Conservation (phyloP, 2,797 vertebrate species). For the Myotis pilosus region DNA sequence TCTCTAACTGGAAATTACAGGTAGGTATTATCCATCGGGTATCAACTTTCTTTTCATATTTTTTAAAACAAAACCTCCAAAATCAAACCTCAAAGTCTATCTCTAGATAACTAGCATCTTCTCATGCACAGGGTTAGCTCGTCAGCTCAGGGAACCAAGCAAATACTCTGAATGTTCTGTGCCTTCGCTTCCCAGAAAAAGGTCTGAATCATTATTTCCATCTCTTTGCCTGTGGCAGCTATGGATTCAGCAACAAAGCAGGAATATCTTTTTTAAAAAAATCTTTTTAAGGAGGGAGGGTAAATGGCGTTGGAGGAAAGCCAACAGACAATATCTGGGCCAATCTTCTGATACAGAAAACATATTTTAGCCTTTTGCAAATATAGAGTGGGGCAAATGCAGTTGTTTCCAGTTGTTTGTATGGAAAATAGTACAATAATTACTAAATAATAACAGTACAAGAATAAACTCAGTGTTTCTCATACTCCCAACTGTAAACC, state of each 20-base stretch:
- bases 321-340: neutral
- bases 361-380: neutral
- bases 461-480: neutral
- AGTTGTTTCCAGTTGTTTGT: neutral
- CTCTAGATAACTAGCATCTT: neutral
- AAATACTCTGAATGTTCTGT: neutral
- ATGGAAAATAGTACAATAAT: neutral
- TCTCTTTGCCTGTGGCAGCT: neutral
- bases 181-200: neutral
- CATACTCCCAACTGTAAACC: neutral
- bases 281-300: neutral
- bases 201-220: slow-evolving; percentile 18
- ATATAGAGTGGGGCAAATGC: neutral
- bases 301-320: neutral
- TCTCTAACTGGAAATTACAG: neutral
- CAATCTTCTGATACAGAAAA: neutral
- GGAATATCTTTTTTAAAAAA: neutral
- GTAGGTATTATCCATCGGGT: neutral
- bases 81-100: neutral
- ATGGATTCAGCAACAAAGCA: neutral
- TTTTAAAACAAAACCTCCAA: neutral
- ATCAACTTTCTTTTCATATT: neutral
- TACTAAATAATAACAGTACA: neutral
- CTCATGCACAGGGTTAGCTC: neutral
- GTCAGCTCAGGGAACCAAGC: neutral